Evolutionary conservation across 2,888 invertebrate species (phyloP), one percentile per base, ranked within the genome.

Genomic region (Amblyteles armatorius): DNA sequence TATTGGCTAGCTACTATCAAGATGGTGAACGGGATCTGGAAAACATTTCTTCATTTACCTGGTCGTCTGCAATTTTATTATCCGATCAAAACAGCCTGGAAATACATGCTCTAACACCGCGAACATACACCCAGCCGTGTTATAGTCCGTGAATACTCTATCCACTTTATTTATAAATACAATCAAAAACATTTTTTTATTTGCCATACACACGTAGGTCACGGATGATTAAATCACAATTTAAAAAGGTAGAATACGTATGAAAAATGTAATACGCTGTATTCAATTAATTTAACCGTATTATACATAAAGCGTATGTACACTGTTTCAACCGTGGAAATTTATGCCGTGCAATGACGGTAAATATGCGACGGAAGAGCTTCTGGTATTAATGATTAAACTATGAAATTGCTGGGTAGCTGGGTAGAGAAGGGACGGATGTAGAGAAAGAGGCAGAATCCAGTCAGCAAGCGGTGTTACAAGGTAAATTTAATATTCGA

Each of bases 401-500:
- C 16, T 19, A 65, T 65, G 65, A 36, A 36, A 65, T 65, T 36
- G 36, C 16, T 36, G 16, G 40, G 7, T 50, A 50, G 68, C 29
- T n/a, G n/a, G n/a, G 9, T 29, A 9, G 65, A 72, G 26, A 79
- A 13, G 33, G 26, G 26, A 22, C 57, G 29, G 77, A 73, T 67
- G 26, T 48, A 63, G 73, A 67, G 55, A 68, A 40, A 50, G 65
- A 44, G 73, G 40, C 68, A 65, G 82, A 86, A 86, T 85, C 83
- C 86, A 78, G 83, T 71, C 81, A 67, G 79, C 77, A 79, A 86
- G 79, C 68, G 67, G 44, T 82, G 50, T 68, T 80, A 80, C 84
- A 84, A 87, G 88, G 87, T 86, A 87, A 88, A 86, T 89, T 89
- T 88, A 90, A 88, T 87, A 88, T 88, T 89, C 82, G 85, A 82